These are phyloP conservation scores for Drosophila ohnishii DNA, from an alignment of 1,140 invertebrate species.

Conservation along the genomic window DNA sequence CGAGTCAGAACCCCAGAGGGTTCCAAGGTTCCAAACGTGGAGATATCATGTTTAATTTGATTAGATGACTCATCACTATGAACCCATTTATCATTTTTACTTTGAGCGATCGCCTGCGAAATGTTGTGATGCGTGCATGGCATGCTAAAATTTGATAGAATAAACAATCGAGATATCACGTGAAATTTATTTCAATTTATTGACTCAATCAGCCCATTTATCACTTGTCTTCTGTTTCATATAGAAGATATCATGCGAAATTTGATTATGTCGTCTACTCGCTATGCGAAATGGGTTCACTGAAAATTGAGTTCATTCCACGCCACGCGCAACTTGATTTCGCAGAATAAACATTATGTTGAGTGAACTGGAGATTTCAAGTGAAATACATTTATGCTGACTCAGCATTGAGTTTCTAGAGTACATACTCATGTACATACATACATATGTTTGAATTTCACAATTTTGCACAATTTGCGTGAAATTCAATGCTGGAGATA, in stretches of 20 bases:
- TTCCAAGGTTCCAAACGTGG: constrained; percentile 1
- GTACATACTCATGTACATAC: background rate
- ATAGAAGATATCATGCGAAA: constrained; percentile 11
- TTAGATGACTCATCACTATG: constrained; percentile 19
- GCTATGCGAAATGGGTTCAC: background rate
- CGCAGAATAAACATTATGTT: constrained; percentile 1
- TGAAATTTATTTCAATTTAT: constrained; percentile 17
- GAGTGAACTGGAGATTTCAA: background rate
- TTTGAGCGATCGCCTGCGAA: constrained; percentile 3
- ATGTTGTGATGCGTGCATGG: background rate
- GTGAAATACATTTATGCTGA: constrained; percentile 11
- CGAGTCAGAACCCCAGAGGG: background rate
- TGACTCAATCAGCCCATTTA: constrained; percentile 1
- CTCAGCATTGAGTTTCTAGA: background rate
- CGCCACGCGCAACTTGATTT: background rate
- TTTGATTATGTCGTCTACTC: background rate
- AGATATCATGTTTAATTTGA: constrained; percentile 37
- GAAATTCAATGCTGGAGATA: background rate
- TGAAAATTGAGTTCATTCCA: background rate
- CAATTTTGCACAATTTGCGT: constrained; percentile 1
- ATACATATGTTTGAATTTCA: constrained; percentile 2
- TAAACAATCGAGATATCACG: constrained; percentile 1
- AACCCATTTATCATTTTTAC: constrained; percentile 2
- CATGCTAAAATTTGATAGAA: constrained; percentile 11
- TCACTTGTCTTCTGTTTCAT: background rate